Conservation (phyloP, 64 coral and sea anemone genomes). For the Pocillopora damicornis region DNA sequence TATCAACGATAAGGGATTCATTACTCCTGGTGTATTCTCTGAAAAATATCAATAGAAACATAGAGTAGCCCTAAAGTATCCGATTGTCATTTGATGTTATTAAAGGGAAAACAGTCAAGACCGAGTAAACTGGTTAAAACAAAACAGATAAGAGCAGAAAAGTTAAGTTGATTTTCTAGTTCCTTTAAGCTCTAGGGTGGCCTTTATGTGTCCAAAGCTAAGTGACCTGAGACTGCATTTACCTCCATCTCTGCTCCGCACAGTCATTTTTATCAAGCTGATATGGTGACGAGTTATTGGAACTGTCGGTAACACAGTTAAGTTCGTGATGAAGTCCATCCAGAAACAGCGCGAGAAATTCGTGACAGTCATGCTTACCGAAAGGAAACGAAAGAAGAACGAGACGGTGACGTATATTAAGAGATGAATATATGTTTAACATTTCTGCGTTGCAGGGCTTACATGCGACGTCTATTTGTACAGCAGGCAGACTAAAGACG, state of each 20-base stretch:
- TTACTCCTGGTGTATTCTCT: slow-evolving; percentile 69
- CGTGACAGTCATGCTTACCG: slow-evolving; percentile 77
- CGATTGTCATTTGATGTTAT: not conserved
- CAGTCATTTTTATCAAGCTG: not conserved
- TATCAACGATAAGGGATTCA: slow-evolving; percentile 80
- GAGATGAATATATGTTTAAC: not conserved
- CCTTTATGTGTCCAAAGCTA: too few relatives aligned
- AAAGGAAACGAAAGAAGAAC: not conserved
- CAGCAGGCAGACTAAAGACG: too few relatives aligned
- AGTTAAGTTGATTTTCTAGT: too few relatives aligned
- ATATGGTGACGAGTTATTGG: not conserved
- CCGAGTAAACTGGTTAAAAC: too few relatives aligned
- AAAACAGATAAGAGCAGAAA: too few relatives aligned
- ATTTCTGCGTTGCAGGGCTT: too few relatives aligned
- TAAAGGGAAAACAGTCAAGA: not conserved
- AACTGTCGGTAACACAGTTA: slow-evolving; percentile 8
- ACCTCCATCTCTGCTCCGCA: slow-evolving; percentile 75
- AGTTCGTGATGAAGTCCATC: slow-evolving; percentile 81
- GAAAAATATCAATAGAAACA: not conserved
- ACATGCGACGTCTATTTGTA: too few relatives aligned
- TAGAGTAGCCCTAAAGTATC: too few relatives aligned
- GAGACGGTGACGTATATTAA: not conserved
- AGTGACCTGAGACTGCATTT: not conserved
- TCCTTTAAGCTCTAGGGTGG: too few relatives aligned
- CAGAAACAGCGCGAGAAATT: slow-evolving; percentile 76